These are phyloP conservation scores for Eulithis testata DNA, from an alignment of 2,888 invertebrate species.

Conservation along the genomic window DNA sequence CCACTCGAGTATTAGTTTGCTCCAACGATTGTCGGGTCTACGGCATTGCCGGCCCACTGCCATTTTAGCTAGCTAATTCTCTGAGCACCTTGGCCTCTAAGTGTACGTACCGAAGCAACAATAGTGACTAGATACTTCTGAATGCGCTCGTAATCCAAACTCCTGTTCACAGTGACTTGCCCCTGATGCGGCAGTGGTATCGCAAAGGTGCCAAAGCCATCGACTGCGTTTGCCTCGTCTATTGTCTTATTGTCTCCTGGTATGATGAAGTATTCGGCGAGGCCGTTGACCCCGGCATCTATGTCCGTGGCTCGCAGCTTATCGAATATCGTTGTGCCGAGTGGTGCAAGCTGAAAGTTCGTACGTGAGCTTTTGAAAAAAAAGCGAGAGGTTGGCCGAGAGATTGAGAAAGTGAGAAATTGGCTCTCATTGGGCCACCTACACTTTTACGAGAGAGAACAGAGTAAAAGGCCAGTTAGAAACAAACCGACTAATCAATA, in stretches of 20 bases:
- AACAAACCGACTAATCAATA: no score
- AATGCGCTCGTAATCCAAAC: constrained; percentile 94
- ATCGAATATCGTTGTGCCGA: constrained; percentile 94
- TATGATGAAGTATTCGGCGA: constrained; percentile 93
- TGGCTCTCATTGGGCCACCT: no score
- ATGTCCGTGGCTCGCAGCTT: constrained; percentile 91
- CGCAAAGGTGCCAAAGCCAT: constrained; percentile 93
- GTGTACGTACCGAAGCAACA: constrained; percentile 91
- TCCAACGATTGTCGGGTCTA: no score
- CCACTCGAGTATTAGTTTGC: no score
- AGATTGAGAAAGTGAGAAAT: no score
- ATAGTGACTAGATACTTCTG: constrained; percentile 95
- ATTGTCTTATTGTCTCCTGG: constrained; percentile 84
- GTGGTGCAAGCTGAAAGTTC: constrained; percentile 90
- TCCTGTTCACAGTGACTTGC: constrained; percentile 93
- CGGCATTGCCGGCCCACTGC: no score
- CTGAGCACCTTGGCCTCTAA: no score
- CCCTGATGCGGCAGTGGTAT: constrained; percentile 96
- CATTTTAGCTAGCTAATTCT: no score
- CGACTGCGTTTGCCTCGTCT: constrained; percentile 84
- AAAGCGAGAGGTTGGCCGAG: no score
- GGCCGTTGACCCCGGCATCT: constrained; percentile 94
- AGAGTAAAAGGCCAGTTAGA: no score
- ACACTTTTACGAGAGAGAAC: no score
- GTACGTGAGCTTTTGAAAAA: not conserved